Conservation (phyloP, 2,888 invertebrate genomes). For the Dilophus febrilis region DNA sequence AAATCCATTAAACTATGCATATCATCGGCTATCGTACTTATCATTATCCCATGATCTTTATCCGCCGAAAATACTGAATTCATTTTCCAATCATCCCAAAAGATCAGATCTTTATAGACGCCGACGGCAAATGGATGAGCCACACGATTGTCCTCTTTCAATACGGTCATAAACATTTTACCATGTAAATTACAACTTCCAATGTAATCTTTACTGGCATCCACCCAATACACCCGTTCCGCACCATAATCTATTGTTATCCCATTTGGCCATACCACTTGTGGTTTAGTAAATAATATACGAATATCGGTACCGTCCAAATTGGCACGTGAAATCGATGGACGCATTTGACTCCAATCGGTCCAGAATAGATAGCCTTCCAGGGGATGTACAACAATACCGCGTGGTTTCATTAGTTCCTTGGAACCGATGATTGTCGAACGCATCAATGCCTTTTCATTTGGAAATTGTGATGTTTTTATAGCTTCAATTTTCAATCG, state of each 20-base stretch:
- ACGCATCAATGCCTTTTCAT: conserved; percentile 46
- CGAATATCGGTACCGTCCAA: conserved; percentile 57
- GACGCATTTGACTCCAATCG: conserved; percentile 66
- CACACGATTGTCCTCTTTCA: conserved; percentile 45
- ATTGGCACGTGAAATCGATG: conserved; percentile 61
- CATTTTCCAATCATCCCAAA: conserved; percentile 81
- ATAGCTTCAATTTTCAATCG: conserved; percentile 67
- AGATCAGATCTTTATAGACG: conserved; percentile 68
- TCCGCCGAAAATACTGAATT: conserved; percentile 63
- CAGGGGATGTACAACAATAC: conserved; percentile 69
- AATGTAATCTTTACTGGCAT: conserved; percentile 67
- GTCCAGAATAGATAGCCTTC: conserved; percentile 72
- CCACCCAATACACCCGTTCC: conserved; percentile 69
- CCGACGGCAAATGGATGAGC: conserved; percentile 77
- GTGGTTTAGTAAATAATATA: conserved; percentile 43
- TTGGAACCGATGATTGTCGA: conserved; percentile 53
- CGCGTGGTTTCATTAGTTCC: conserved; percentile 52
- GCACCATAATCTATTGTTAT: conserved; percentile 69
- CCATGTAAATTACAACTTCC: conserved; percentile 61
- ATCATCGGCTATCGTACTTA: conserved; percentile 41
- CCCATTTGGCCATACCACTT: conserved; percentile 74
- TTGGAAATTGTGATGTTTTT: conserved; percentile 31
- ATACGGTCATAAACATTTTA: conserved; percentile 44
- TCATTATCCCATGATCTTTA: conserved; percentile 52
- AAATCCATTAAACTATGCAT: conserved; percentile 65